Conservation (phyloP, 2,797 vertebrate species). For the Dallia pectoralis region DNA sequence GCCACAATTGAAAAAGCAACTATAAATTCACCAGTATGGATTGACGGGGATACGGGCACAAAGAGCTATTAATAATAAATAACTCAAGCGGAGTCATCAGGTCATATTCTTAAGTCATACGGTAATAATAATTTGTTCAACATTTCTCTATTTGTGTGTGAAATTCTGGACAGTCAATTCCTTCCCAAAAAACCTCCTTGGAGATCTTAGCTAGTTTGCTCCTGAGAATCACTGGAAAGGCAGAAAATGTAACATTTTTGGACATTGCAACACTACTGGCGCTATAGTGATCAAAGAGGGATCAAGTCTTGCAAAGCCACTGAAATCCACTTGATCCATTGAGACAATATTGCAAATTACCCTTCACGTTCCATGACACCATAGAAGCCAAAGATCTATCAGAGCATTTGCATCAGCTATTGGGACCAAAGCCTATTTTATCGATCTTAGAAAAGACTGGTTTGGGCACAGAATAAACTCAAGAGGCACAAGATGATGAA, state of each 20-base stretch:
- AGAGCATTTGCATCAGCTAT: neutral
- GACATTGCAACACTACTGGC: no score
- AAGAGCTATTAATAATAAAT: neutral
- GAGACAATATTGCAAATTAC: neutral
- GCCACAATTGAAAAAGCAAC: slow-evolving; percentile 19
- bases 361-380: neutral
- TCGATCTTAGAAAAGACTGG: neutral
- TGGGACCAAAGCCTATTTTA: neutral
- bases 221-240: neutral
- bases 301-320: neutral
- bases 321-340: neutral
- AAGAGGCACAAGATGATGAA: neutral
- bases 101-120: no score
- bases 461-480: neutral
- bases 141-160: no score
- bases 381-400: neutral
- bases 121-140: no score
- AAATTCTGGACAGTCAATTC: neutral
- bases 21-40: neutral
- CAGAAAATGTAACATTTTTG: no score
- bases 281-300: no score
- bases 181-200: neutral
- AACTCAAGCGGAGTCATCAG: neutral
- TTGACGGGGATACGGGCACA: neutral
- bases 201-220: neutral